Percentiles rank a stretch among this genome's conserved stretches.
These are phyloP conservation scores for Drosophila truncata DNA, from an alignment of 1,140 invertebrate genomes.

Conservation along the genomic window DNA sequence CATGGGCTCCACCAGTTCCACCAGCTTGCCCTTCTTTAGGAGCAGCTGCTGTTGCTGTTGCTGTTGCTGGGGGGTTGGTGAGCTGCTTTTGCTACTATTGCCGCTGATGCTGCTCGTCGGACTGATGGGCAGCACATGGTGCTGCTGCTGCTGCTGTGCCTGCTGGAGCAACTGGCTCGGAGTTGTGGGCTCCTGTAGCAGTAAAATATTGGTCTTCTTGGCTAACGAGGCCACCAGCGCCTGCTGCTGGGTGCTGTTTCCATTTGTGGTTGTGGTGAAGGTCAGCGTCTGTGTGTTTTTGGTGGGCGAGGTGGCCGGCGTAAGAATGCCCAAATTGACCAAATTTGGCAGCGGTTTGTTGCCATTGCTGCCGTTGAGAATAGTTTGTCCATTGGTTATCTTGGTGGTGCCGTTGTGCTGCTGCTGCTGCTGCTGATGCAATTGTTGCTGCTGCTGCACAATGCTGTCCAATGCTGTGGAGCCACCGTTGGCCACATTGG, in stretches of 20 bases:
- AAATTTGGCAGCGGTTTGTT: constrained; percentile 77
- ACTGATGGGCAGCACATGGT: constrained; percentile 77
- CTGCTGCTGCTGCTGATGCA: constrained; percentile 43
- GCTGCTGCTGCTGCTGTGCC: constrained; percentile 54
- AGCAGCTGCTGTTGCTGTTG: constrained; percentile 32
- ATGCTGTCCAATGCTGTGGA: constrained; percentile 55
- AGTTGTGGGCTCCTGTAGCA: constrained; percentile 60
- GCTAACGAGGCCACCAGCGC: constrained; percentile 61
- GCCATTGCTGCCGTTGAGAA: constrained; percentile 47
- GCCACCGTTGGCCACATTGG: constrained; percentile 74
- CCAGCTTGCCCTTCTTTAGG: constrained; percentile 53
- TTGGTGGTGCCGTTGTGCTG: constrained; percentile 48
- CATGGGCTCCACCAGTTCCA: constrained; percentile 62
- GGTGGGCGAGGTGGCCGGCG: constrained; percentile 86
- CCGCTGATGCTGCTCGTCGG: constrained; percentile 74
- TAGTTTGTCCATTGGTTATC: constrained; percentile 47
- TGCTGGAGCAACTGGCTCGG: constrained; percentile 42
- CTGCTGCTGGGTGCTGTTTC: constrained; percentile 46
- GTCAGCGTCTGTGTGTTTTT: constrained; percentile 80
- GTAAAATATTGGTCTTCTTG: constrained; percentile 63
- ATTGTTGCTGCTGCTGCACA: constrained; percentile 60
- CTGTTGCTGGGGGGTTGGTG: constrained; percentile 62
- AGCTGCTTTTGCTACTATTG: constrained; percentile 74
- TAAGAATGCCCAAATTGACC: constrained; percentile 86
- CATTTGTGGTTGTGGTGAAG: constrained; percentile 69